Conservation (phyloP, 2,797 vertebrate genomes). For the Phyllotis vaccarum region DNA sequence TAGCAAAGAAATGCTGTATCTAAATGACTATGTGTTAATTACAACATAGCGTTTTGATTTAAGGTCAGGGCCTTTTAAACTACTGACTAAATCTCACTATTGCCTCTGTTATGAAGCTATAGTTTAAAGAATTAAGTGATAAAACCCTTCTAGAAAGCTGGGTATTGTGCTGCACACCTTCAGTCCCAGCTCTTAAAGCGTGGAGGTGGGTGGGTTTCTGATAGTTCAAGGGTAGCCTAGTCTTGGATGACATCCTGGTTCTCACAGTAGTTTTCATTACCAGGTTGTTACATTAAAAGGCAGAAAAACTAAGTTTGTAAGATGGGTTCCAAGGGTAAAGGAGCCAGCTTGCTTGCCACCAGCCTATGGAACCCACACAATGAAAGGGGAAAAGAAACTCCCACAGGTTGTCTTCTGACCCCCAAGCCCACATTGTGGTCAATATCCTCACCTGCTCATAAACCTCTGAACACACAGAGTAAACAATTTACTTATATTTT, state of each 20-base stretch:
- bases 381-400: not conserved
- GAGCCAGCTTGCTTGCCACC: not conserved
- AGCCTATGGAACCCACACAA: not conserved
- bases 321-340: not conserved
- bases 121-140: not conserved
- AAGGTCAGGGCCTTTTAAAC: not conserved
- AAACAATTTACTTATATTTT: not conserved
- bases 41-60: not conserved
- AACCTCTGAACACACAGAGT: not conserved
- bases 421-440: no score
- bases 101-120: conserved; percentile 35
- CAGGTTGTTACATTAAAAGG: not conserved
- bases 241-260: not conserved
- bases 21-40: not conserved
- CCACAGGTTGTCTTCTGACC: not conserved
- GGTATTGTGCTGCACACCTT: not conserved
- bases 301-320: not conserved
- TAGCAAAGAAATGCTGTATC: not conserved
- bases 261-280: conserved; percentile 14
- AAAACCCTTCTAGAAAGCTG: not conserved
- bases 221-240: not conserved
- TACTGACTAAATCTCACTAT: not conserved
- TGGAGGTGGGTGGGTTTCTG: not conserved
- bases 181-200: not conserved
- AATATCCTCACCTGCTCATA: not conserved